Evolutionary conservation across 2,888 invertebrate species (phyloP).

Genomic region (Empis stercorea): DNA sequence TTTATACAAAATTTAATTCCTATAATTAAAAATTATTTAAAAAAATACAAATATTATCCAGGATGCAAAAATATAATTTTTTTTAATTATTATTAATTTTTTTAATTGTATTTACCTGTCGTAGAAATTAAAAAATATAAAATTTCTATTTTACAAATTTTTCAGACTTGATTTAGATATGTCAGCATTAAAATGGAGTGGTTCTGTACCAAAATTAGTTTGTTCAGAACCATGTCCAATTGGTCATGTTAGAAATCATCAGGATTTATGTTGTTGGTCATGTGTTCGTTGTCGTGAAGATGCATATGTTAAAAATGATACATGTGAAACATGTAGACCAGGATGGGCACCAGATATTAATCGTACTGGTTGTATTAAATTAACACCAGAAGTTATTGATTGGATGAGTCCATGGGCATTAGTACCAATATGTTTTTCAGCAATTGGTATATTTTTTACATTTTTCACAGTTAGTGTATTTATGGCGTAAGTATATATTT

Average conservation of each 20-base stretch:
- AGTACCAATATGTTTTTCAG: slow-evolving; percentile 47
- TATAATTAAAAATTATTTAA: too few species aligned
- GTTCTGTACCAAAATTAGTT: slow-evolving; percentile 40
- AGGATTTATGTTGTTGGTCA: slow-evolving; percentile 56
- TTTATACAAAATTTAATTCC: too few species aligned
- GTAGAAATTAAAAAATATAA: too few species aligned
- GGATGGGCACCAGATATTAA: slow-evolving; percentile 41
- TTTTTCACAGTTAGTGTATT: slow-evolving; percentile 51
- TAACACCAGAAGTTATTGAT: slow-evolving; percentile 45
- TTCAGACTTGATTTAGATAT: slow-evolving; percentile 37
- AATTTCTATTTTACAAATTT: too few species aligned
- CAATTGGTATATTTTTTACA: slow-evolving; percentile 47
- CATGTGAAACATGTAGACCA: slow-evolving; percentile 42
- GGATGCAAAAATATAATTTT: too few species aligned
- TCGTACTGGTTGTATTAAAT: slow-evolving; percentile 41
- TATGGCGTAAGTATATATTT: slow-evolving; percentile 38
- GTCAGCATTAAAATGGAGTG: slow-evolving; percentile 37
- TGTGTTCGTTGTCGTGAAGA: slow-evolving; percentile 53
- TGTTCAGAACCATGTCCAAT: slow-evolving; percentile 49
- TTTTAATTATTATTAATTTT: too few species aligned
- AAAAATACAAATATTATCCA: too few species aligned
- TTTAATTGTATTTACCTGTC: too few species aligned
- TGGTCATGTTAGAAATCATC: slow-evolving; percentile 46
- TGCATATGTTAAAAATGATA: slow-evolving; percentile 47
- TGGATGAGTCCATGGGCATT: slow-evolving; percentile 54